phyloP scores from a whole-genome alignment of 2,113 vertebrate species.

The Psammodynastes pulverulentus region DNA sequence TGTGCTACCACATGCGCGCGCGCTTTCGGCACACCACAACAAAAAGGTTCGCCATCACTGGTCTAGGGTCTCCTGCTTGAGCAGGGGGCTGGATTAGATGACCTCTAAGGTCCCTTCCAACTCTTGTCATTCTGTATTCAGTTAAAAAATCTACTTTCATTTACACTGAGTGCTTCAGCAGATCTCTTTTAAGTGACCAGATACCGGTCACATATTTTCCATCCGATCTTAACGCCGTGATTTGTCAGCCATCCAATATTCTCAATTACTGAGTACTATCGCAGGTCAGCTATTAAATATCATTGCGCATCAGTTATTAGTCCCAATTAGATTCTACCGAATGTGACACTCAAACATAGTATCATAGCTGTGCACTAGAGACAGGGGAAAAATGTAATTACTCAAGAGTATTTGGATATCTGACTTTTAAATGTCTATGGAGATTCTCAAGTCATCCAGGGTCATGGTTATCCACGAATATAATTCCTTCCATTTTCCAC shows the following conservation, averaged over 20 bases:
- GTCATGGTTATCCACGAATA: neutral
- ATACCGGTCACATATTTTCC: neutral
- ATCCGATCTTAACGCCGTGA: neutral
- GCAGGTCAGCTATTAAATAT: neutral
- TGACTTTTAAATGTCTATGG: neutral
- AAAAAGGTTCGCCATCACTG: too few species aligned
- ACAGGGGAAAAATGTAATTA: neutral
- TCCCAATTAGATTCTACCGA: neutral
- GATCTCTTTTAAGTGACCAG: neutral
- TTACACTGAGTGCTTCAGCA: neutral
- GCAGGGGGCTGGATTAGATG: too few species aligned
- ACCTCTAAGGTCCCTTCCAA: too few species aligned
- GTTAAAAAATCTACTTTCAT: neutral
- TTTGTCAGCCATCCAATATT: neutral
- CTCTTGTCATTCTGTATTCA: too few species aligned
- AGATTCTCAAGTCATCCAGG: too few species aligned
- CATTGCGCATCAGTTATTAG: neutral
- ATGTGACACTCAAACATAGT: neutral
- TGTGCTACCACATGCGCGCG: too few species aligned
- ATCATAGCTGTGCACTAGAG: neutral
- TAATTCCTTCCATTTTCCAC: neutral
- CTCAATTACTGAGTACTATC: neutral
- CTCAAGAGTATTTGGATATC: neutral
- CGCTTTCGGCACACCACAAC: too few species aligned
- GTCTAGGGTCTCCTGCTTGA: too few species aligned